Evolutionary conservation across 2,113 vertebrate genomes (phyloP), one percentile per base, ranked within the genome.

Genomic region (Cottus gobio): DNA sequence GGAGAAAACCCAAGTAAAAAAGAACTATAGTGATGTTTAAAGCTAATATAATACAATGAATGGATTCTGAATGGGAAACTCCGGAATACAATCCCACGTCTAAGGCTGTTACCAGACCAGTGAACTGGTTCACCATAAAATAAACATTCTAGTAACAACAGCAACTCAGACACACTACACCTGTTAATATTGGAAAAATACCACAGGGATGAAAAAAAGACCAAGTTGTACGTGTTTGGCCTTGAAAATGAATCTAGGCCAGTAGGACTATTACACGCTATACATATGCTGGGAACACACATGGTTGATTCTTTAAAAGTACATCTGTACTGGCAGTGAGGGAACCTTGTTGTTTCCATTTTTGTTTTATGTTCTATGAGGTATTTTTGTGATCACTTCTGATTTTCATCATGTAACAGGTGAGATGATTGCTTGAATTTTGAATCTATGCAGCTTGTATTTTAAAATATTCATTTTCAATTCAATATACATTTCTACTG

Each of bases 221-320:
- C 2, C 54, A 26, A 16, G 0, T 2, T 71, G 13, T 31, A 10
- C 16, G 5, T 61, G 44, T 31, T 37, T 63, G 54, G 58, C 26
- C 50, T 63, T 39, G 57, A 61, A 75, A 75, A 28, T 58, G 24
- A 79, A 87, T 87, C 80, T 83, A 79, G 85, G 85, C 58, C 80
- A 90, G 72, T 46, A 56, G 76, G 64, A 87, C 69, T 56, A 46
- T 78, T 36, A 65, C 64, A 50, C 16, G 34, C 60, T 79, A 54
- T 77, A 70, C 75, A 71, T 76, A 83, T 31, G 20, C 69, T 20
- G 73, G 48, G 50, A 75, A 42, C 46, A 79, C 61, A 70, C 15
- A 26, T n/a, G 18, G 26, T 15, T 7, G 1, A 60, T 42, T 30
- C 58, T 71, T 74, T 61, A 65, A 69, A 71, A 28, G 18, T 28